Percentiles rank a stretch among this genome's conserved stretches.
Evolutionary conservation across 2,888 invertebrate genomes (phyloP).

Genomic region (Eumerus sabulonum): DNA sequence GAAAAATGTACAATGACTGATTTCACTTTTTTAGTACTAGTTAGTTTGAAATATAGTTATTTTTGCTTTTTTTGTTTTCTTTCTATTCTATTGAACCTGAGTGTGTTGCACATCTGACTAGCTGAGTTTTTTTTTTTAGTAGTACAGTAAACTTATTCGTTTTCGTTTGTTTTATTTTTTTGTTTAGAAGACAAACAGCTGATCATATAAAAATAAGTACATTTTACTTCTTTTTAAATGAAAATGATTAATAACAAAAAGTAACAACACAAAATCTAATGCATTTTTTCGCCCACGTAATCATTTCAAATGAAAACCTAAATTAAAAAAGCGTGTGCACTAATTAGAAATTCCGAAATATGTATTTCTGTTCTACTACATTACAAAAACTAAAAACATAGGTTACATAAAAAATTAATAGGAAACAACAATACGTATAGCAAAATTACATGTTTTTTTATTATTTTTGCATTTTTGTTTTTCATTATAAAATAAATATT

Average conservation of each 20-base stretch:
- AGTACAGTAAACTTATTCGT: constrained; percentile 39
- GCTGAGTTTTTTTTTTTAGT: constrained; percentile 70
- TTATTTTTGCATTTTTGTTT: background rate
- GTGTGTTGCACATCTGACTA: constrained; percentile 73
- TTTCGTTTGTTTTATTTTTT: constrained; percentile 28
- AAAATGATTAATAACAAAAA: constrained; percentile 48
- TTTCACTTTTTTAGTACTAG: constrained; percentile 25
- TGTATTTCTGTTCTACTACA: constrained; percentile 10
- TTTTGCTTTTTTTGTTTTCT: constrained; percentile 49
- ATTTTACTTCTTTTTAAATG: constrained; percentile 31
- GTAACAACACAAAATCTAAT: constrained; percentile 47
- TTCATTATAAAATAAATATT: constrained; percentile 44
- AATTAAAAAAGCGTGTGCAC: constrained; percentile 45
- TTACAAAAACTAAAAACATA: constrained; percentile 12
- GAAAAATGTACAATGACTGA: constrained; percentile 51
- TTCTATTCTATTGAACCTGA: constrained; percentile 72
- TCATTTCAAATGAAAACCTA: constrained; percentile 27
- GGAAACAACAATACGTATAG: constrained; percentile 56
- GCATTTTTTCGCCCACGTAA: constrained; percentile 41
- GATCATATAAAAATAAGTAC: constrained; percentile 59
- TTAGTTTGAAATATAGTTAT: constrained; percentile 25
- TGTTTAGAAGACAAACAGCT: constrained; percentile 32
- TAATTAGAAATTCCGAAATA: constrained; percentile 16
- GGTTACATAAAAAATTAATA: constrained; percentile 33
- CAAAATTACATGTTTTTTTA: constrained; percentile 24